Conservation (phyloP, 2,797 vertebrate species). For the Onychomys leucogaster region DNA sequence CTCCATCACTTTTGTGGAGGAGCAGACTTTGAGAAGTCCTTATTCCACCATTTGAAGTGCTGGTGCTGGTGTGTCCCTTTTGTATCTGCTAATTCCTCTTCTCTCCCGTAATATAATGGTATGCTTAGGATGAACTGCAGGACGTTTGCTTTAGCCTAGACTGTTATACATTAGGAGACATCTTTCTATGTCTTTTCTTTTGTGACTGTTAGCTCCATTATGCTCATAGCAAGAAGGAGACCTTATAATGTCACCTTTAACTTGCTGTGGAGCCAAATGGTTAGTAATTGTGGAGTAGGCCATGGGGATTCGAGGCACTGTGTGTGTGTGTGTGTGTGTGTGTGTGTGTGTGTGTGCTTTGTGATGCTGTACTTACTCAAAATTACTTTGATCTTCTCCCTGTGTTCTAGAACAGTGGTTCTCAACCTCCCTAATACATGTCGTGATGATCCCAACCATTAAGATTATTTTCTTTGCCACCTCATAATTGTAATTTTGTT, state of each 20-base stretch:
- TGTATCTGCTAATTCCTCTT: background rate
- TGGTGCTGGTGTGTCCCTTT: background rate
- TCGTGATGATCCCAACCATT: too few relatives aligned
- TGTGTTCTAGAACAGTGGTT: background rate
- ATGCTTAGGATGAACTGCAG: background rate
- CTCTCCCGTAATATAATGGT: background rate
- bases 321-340: background rate
- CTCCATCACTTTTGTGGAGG: background rate
- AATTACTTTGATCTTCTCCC: background rate
- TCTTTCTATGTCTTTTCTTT: background rate
- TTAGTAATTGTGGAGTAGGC: background rate
- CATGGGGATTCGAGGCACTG: too few relatives aligned
- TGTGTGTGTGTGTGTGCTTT: background rate
- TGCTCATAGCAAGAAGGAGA: background rate
- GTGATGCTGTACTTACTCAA: background rate
- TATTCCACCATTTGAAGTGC: background rate
- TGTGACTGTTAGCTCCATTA: background rate
- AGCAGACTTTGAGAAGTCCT: background rate
- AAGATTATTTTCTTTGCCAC: background rate
- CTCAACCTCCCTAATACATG: background rate
- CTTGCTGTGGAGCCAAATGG: background rate
- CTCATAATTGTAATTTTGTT: background rate
- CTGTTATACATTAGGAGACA: background rate
- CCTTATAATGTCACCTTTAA: background rate
- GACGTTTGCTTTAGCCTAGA: background rate